These are phyloP conservation scores for Vollenhovia emeryi DNA, from an alignment of 1,140 invertebrate genomes.

Conservation along the genomic window DNA sequence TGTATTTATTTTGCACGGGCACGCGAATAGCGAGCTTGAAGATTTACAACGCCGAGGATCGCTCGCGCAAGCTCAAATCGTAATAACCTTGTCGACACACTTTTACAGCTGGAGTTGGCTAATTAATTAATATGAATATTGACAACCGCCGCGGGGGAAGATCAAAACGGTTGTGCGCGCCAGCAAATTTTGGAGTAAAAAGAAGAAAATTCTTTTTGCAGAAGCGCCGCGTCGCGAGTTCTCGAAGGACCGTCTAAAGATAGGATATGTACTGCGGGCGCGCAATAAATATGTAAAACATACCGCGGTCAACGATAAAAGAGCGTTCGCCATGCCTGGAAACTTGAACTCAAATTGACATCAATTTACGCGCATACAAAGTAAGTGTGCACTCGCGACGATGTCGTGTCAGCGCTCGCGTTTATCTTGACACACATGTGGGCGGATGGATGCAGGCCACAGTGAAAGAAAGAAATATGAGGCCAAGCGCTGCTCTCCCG, in stretches of 20 bases:
- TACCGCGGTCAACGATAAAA: not conserved
- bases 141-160: not conserved
- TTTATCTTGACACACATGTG: constrained; percentile 63
- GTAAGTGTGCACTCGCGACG: not conserved
- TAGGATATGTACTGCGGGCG: not conserved
- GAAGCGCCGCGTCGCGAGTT: not conserved
- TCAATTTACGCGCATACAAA: constrained; percentile 49
- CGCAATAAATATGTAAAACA: constrained; percentile 19
- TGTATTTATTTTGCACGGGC: constrained; percentile 13
- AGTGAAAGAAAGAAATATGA: constrained; percentile 64
- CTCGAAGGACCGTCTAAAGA: not conserved
- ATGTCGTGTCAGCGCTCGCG: constrained; percentile 60
- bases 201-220: not conserved
- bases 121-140: not conserved
- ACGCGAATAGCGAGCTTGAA: not conserved
- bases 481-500: constrained; percentile 58
- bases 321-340: not conserved
- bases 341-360: constrained; percentile 40
- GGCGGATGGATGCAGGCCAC: constrained; percentile 36
- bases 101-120: not conserved
- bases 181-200: not conserved
- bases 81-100: not conserved
- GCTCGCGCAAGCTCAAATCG: not conserved
- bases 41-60: constrained; percentile 6
- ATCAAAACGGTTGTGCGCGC: not conserved